These are phyloP conservation scores for Chironomus tepperi DNA, from an alignment of 1,140 invertebrate genomes.

Conservation along the genomic window DNA sequence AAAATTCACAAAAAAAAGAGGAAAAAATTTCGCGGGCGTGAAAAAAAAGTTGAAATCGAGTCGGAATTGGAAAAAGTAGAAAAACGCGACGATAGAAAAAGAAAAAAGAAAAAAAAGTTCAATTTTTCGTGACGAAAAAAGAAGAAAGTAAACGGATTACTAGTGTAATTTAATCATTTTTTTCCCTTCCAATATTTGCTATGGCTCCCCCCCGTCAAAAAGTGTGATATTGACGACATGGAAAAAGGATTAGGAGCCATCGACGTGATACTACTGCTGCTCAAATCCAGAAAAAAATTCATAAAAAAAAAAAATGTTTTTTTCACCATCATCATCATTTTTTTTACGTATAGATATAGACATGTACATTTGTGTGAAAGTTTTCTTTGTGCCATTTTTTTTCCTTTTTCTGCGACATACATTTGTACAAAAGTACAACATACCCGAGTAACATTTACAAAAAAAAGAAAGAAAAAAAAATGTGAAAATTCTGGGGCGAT, in stretches of 20 bases:
- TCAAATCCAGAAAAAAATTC: neutral
- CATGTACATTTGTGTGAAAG: neutral
- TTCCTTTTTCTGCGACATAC: neutral
- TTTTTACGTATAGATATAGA: no score
- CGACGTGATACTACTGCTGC: neutral
- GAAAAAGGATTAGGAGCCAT: conserved; percentile 4
- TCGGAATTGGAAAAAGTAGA: neutral
- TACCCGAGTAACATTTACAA: no score
- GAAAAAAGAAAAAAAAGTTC: neutral
- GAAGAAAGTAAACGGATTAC: neutral
- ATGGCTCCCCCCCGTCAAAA: neutral
- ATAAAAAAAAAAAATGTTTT: no score
- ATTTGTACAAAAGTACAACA: neutral
- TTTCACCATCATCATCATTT: no score
- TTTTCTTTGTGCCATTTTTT: neutral
- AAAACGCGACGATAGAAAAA: neutral
- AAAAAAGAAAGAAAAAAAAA: no score
- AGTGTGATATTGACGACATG: neutral
- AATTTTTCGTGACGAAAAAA: neutral
- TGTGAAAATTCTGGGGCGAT: no score
- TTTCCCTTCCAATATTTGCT: conserved; percentile 15
- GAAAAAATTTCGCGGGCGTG: neutral
- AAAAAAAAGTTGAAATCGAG: neutral
- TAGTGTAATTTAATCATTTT: conserved; percentile 19
- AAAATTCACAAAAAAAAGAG: neutral